These are phyloP conservation scores for Corythoichthys intestinalis DNA, from an alignment of 2,113 vertebrate species.

Conservation along the genomic window DNA sequence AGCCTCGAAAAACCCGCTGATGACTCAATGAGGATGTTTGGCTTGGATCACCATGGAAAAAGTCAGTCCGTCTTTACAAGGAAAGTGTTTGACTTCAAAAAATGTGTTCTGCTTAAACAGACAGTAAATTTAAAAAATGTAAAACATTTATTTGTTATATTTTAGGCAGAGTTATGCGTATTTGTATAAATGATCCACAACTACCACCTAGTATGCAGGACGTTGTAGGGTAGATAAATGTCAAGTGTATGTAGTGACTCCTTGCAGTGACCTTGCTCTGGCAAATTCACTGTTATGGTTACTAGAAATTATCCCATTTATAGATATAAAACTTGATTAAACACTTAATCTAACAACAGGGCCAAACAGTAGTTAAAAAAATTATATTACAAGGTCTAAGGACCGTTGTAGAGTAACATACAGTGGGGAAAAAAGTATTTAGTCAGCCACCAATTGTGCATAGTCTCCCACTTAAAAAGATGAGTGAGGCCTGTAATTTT, in stretches of 20 bases:
- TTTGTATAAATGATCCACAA: not conserved
- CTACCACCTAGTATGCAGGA: not conserved
- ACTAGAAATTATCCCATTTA: not conserved
- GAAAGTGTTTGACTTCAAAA: not conserved
- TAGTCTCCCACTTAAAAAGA: no score
- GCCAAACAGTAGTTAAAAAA: no score
- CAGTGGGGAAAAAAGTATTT: no score
- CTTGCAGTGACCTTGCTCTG: not conserved
- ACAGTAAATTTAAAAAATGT: no score
- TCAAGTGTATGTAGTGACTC: not conserved
- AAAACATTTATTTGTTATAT: not conserved
- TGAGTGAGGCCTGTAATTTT: no score
- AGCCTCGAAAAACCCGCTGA: not conserved
- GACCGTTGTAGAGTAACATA: no score
- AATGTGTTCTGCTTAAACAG: not conserved
- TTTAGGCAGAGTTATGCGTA: no score
- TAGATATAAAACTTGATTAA: not conserved
- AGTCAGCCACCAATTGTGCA: no score
- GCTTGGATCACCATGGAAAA: not conserved
- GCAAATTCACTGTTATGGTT: not conserved
- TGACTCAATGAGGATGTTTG: constrained; percentile 22
- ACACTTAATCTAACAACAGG: not conserved
- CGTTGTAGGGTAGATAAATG: constrained; percentile 12
- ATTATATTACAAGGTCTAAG: no score
- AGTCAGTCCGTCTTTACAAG: not conserved